Conservation (phyloP, 2,797 vertebrate genomes). For the Perodicticus potto region DNA sequence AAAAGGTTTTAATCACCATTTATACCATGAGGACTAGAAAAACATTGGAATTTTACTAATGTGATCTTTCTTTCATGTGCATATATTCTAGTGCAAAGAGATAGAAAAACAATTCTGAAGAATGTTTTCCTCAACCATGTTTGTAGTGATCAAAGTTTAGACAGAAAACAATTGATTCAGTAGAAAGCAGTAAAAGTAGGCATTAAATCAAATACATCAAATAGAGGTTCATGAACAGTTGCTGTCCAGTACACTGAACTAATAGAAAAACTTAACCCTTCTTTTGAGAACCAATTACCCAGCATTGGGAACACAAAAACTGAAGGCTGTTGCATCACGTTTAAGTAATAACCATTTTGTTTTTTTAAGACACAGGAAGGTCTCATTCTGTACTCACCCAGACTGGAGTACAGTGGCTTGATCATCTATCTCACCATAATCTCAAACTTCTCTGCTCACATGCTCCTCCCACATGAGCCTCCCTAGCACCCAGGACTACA, state of each 20-base stretch:
- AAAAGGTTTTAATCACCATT: background rate
- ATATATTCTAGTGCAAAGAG: background rate
- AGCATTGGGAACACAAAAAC: background rate
- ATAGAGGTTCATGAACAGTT: background rate
- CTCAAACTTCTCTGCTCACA: background rate
- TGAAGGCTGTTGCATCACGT: background rate
- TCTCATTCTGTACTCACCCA: background rate
- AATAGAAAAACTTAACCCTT: slow-evolving; percentile 22
- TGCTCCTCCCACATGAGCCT: background rate
- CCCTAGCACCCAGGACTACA: background rate
- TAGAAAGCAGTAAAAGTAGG: background rate
- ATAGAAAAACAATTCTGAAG: slow-evolving; percentile 12
- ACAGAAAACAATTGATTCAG: background rate
- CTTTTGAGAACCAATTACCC: background rate
- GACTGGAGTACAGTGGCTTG: background rate
- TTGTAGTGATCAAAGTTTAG: slow-evolving; percentile 4
- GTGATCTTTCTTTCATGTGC: background rate
- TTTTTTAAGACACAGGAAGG: background rate
- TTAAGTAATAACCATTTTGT: slow-evolving; percentile 3
- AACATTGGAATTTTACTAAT: slow-evolving; percentile 21
- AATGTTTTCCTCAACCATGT: background rate
- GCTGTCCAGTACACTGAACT: background rate
- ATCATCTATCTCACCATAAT: background rate
- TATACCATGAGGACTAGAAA: background rate
- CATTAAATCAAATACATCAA: background rate